Evolutionary conservation across 2,113 vertebrate genomes (phyloP).

Genomic region (Thamnaconus septentrionalis): DNA sequence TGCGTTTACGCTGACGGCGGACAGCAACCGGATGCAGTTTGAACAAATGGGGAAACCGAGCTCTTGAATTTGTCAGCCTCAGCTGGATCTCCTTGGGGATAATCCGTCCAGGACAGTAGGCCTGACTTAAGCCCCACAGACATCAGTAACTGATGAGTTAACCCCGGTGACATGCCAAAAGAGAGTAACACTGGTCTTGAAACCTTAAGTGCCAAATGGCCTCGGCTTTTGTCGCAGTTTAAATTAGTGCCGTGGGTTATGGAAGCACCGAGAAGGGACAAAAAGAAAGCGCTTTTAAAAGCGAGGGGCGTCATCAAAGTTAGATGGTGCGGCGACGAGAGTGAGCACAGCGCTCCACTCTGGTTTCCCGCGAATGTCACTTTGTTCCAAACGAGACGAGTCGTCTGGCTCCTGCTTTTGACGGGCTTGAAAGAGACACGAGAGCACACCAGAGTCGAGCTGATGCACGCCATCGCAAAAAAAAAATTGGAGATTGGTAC

Average conservation of each 20-base stretch:
- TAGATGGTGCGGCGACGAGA: slow-evolving; percentile 10
- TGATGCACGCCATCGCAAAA: too few species aligned
- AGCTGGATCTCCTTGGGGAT: slow-evolving; percentile 15
- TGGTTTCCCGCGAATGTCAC: slow-evolving; percentile 4
- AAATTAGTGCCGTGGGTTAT: too few species aligned
- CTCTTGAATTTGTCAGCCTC: slow-evolving; percentile 2
- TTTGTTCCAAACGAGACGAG: slow-evolving; percentile 18
- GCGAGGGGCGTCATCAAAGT: slow-evolving; percentile 20
- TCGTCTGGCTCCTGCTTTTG: not conserved
- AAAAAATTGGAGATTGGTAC: too few species aligned
- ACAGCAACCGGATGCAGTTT: not conserved
- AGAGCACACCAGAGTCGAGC: too few species aligned
- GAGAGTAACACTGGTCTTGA: not conserved
- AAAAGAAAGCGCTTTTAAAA: not conserved
- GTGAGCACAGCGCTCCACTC: slow-evolving; percentile 11
- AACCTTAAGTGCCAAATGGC: not conserved
- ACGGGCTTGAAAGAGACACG: too few species aligned
- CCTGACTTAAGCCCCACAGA: not conserved
- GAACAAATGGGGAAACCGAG: not conserved
- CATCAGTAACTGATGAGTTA: not conserved
- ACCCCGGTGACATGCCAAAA: not conserved
- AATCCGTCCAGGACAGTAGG: slow-evolving; percentile 9
- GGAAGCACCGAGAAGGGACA: too few species aligned
- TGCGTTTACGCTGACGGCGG: not conserved
- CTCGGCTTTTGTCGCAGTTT: not conserved